These are phyloP conservation scores for Neodiprion lecontei DNA, from an alignment of 1,140 invertebrate genomes.

Conservation along the genomic window DNA sequence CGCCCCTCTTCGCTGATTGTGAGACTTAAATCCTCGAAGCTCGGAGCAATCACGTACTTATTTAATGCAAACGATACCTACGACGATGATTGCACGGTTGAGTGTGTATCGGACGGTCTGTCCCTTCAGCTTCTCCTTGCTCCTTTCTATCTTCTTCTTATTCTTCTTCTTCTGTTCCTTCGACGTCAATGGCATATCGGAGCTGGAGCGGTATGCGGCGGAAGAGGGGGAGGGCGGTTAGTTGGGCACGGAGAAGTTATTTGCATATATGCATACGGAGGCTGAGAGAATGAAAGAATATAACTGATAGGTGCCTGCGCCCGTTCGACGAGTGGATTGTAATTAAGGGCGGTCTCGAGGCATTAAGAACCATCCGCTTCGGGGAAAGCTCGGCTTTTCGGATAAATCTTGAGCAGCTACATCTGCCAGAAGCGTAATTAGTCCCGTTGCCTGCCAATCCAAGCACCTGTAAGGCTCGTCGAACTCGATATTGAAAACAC, in stretches of 20 bases:
- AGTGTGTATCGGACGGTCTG: conserved; percentile 1
- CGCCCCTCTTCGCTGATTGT: too few relatives aligned
- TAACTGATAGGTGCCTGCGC: not conserved
- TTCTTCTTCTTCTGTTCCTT: not conserved
- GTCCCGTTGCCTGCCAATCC: not conserved
- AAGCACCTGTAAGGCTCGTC: too few relatives aligned
- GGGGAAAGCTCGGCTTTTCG: not conserved
- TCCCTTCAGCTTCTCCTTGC: too few relatives aligned
- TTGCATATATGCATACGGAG: conserved; percentile 2
- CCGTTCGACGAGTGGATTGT: conserved; percentile 7
- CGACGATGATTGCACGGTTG: not conserved
- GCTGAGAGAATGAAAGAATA: not conserved
- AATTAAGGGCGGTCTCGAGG: not conserved
- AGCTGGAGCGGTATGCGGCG: too few relatives aligned
- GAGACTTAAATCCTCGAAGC: not conserved
- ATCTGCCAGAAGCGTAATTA: conserved; percentile 2
- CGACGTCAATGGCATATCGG: not conserved
- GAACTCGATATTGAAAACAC: too few relatives aligned
- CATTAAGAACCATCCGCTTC: not conserved
- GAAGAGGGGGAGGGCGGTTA: too few relatives aligned
- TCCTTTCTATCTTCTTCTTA: too few relatives aligned
- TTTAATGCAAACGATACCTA: conserved; percentile 7
- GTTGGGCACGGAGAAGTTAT: not conserved
- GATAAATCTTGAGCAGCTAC: not conserved
- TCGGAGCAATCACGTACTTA: conserved; percentile 4